phyloP scores from a whole-genome alignment of 2,888 invertebrate species.

The Pteria penguin region DNA sequence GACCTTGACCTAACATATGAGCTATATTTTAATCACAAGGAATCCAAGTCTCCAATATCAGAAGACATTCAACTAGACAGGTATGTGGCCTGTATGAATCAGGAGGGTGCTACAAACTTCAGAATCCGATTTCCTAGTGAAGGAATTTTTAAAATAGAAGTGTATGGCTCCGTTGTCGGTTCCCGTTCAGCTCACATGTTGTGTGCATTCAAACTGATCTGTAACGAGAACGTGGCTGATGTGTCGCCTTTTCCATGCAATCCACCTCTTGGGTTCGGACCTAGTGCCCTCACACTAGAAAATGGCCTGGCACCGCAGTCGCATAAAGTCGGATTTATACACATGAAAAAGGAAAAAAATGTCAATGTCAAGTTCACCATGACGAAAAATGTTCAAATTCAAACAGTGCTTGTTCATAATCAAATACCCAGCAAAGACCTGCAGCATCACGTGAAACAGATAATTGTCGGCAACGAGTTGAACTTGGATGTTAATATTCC shows the following conservation, averaged over 20 bases:
- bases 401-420: conserved; percentile 44
- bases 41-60: conserved; percentile 47
- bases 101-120: conserved; percentile 45
- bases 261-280: conserved; percentile 55
- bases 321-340: conserved; percentile 50
- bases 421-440: conserved; percentile 15
- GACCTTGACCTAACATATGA: conserved; percentile 17
- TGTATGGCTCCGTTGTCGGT: conserved; percentile 40
- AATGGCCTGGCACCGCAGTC: conserved; percentile 48
- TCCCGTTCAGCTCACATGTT: conserved; percentile 11
- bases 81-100: conserved; percentile 51
- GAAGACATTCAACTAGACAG: conserved; percentile 48
- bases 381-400: conserved; percentile 33
- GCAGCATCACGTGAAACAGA: conserved; percentile 15
- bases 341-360: conserved; percentile 31
- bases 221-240: conserved; percentile 37
- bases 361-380: conserved; percentile 46
- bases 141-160: conserved; percentile 51
- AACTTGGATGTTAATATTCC: conserved; percentile 43
- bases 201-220: conserved; percentile 54
- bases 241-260: conserved; percentile 44
- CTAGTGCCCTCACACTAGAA: conserved; percentile 45
- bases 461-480: conserved; percentile 9
- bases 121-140: conserved; percentile 51
- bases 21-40: conserved; percentile 54